Conservation (phyloP, 2,888 invertebrate species). For the Leucophenga maculata region DNA sequence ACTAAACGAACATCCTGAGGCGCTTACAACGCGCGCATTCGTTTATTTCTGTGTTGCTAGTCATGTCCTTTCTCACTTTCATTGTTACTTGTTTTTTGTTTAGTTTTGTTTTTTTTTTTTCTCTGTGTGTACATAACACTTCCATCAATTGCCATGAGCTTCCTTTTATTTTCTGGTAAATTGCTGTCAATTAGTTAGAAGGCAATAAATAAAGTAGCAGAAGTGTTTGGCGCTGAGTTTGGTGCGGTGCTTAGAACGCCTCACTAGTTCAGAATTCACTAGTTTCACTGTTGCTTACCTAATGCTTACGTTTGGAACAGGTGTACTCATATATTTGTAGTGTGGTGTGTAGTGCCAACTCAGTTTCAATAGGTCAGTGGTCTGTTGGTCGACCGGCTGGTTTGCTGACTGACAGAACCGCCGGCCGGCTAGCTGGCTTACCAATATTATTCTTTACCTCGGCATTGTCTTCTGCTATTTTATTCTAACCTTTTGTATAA, state of each 20-base stretch:
- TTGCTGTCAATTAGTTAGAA: slow-evolving; percentile 64
- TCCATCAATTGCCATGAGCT: slow-evolving; percentile 21
- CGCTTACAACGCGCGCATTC: no score
- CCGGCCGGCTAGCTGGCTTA: slow-evolving; percentile 20
- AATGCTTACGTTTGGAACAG: no score
- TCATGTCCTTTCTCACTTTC: background rate
- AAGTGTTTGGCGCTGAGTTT: slow-evolving; percentile 18
- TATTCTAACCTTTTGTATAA: background rate
- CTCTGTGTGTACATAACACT: slow-evolving; percentile 1
- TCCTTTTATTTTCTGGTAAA: slow-evolving; percentile 47
- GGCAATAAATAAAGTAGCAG: slow-evolving; percentile 58
- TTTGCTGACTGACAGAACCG: no score
- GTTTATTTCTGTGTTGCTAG: background rate
- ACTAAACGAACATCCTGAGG: background rate
- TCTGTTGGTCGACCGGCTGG: no score
- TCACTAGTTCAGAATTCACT: background rate
- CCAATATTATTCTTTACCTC: slow-evolving; percentile 22
- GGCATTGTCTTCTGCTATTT: background rate
- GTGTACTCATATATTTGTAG: no score
- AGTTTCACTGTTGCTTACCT: background rate
- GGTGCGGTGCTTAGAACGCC: background rate
- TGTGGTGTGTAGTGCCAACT: no score
- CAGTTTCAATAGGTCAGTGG: no score
- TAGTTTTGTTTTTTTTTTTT: no score
- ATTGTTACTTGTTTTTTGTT: background rate